These are phyloP conservation scores for Limosa lapponica DNA, from an alignment of 2,797 vertebrate genomes.

Conservation along the genomic window DNA sequence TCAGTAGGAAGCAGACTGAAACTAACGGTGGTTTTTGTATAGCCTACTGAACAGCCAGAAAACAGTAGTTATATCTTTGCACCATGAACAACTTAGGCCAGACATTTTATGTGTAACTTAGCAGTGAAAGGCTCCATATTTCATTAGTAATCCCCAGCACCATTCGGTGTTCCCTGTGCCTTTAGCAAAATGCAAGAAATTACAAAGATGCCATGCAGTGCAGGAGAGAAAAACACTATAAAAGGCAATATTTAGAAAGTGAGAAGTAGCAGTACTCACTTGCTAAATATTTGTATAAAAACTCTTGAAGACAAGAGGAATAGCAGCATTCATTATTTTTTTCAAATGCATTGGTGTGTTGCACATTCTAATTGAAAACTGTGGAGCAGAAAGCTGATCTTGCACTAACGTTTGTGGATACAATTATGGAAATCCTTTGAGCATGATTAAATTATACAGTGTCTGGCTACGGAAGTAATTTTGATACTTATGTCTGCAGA, in stretches of 20 bases:
- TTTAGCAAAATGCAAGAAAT: conserved; percentile 28
- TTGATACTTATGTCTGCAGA: neutral
- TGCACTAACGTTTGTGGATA: conserved; percentile 21
- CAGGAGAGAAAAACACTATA: neutral
- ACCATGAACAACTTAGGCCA: neutral
- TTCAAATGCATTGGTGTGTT: neutral
- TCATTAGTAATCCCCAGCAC: neutral
- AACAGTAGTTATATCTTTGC: neutral
- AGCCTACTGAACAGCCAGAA: neutral
- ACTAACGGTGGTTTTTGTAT: neutral
- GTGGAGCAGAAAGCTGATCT: conserved; percentile 55
- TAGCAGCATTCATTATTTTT: neutral
- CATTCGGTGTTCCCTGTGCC: neutral
- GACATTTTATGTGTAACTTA: neutral
- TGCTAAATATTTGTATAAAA: neutral
- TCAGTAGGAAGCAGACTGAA: neutral
- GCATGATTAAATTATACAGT: neutral
- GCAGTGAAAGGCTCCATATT: neutral
- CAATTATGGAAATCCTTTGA: conserved; percentile 50
- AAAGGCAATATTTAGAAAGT: conserved; percentile 19
- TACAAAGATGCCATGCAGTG: neutral
- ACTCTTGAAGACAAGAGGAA: neutral
- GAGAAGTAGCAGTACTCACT: neutral
- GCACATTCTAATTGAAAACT: conserved; percentile 54
- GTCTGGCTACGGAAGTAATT: conserved; percentile 5